Conservation (phyloP, 2,113 vertebrate genomes). For the Prochilodus magdalenae region DNA sequence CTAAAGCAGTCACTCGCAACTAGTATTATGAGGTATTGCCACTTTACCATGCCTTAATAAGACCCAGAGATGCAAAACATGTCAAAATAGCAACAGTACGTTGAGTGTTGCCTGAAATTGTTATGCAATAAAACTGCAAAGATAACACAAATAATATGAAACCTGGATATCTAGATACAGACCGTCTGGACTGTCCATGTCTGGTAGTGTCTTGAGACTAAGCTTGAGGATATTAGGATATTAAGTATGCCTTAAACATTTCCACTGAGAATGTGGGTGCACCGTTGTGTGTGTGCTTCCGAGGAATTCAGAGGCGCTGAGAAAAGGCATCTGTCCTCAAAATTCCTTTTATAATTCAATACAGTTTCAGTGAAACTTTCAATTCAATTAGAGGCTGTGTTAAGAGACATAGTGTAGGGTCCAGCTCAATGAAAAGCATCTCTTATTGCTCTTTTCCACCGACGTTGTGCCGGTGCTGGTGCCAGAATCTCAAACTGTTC, state of each 20-base stretch:
- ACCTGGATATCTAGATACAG: background rate
- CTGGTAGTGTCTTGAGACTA: background rate
- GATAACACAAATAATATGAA: background rate
- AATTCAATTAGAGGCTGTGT: conserved; percentile 37
- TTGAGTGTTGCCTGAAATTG: background rate
- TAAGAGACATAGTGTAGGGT: conserved; percentile 16
- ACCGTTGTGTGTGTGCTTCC: conserved; percentile 11
- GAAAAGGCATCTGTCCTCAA: conserved; percentile 26
- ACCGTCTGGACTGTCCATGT: background rate
- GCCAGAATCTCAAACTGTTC: too few species aligned
- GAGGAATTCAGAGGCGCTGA: conserved; percentile 25
- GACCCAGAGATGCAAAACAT: background rate
- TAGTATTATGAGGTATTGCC: background rate
- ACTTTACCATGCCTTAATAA: background rate
- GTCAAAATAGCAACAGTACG: background rate
- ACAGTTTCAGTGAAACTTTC: conserved; percentile 39
- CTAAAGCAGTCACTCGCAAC: background rate
- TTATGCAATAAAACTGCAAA: background rate
- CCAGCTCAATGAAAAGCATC: conserved; percentile 15
- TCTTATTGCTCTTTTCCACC: too few species aligned
- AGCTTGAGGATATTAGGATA: background rate
- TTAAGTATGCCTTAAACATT: background rate
- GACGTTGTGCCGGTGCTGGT: too few species aligned
- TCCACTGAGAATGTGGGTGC: background rate
- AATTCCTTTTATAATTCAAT: conserved; percentile 53